Evolutionary conservation across 2,113 vertebrate genomes (phyloP).

Genomic region (Cinclus mexicanus): DNA sequence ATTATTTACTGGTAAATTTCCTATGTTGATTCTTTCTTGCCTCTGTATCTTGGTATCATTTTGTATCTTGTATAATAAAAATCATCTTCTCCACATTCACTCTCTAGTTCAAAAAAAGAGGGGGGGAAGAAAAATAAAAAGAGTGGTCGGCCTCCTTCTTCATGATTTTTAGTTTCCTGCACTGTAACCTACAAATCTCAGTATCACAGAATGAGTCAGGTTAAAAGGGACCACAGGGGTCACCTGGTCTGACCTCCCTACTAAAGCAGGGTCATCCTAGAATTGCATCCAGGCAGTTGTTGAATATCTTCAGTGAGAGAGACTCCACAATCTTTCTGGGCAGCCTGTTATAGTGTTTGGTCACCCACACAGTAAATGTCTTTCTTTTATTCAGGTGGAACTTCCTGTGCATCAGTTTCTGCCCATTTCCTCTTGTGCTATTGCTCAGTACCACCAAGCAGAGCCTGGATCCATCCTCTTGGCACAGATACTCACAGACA

Average conservation of each 20-base stretch:
- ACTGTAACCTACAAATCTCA: background rate
- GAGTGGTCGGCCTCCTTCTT: background rate
- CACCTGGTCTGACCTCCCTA: background rate
- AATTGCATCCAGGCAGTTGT: background rate
- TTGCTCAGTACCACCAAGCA: background rate
- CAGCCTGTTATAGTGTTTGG: background rate
- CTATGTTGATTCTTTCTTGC: background rate
- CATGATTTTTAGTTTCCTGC: background rate
- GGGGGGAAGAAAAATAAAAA: background rate
- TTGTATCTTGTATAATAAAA: background rate
- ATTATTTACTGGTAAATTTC: background rate
- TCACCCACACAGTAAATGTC: background rate
- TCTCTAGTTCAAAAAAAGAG: background rate
- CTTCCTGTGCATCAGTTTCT: background rate
- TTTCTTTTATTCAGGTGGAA: background rate
- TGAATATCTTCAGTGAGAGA: background rate
- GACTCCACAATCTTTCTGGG: background rate
- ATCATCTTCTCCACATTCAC: background rate
- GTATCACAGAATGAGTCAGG: background rate
- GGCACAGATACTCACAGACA: background rate
- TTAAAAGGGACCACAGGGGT: background rate
- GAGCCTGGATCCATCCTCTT: background rate
- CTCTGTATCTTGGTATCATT: background rate
- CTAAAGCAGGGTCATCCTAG: background rate
- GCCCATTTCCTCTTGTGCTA: background rate